Evolutionary conservation across 1,140 invertebrate genomes (phyloP).

Genomic region (Drosophila varians): DNA sequence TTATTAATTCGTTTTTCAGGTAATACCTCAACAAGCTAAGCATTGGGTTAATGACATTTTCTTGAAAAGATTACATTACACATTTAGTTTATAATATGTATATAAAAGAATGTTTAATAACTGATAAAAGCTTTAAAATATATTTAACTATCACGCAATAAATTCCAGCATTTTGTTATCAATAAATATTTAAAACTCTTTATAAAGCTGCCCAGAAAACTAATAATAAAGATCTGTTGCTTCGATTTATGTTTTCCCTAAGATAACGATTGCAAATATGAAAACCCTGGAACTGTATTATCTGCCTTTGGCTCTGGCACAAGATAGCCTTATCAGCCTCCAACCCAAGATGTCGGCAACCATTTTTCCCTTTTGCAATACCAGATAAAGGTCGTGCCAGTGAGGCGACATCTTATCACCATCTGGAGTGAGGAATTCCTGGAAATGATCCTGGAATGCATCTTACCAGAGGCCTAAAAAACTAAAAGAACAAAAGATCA

Average conservation of each 20-base stretch:
- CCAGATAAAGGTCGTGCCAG: conserved; percentile 15
- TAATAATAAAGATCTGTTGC: not conserved
- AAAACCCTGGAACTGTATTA: not conserved
- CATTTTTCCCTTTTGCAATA: conserved; percentile 45
- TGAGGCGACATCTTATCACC: conserved; percentile 42
- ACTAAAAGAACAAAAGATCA: conserved; percentile 11
- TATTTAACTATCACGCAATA: not conserved
- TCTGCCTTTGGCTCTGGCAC: not conserved
- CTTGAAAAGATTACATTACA: too few species aligned
- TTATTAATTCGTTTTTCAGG: not conserved
- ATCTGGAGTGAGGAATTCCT: conserved; percentile 15
- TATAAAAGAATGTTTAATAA: not conserved
- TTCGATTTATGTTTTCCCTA: not conserved
- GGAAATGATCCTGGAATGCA: conserved; percentile 44
- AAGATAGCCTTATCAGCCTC: conserved; percentile 22
- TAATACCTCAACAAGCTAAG: not conserved
- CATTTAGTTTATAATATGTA: not conserved
- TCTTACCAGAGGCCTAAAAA: not conserved
- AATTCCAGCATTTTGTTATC: not conserved
- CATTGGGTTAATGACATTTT: not conserved
- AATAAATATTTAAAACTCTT: not conserved
- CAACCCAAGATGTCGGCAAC: not conserved
- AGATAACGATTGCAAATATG: not conserved
- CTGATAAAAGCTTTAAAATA: not conserved
- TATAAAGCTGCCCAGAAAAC: not conserved